Evolutionary conservation across 92 coral and sea anemone genomes (phyloP), one percentile per base, ranked within the genome.

Genomic region (Hydrozoanthus gracilis): DNA sequence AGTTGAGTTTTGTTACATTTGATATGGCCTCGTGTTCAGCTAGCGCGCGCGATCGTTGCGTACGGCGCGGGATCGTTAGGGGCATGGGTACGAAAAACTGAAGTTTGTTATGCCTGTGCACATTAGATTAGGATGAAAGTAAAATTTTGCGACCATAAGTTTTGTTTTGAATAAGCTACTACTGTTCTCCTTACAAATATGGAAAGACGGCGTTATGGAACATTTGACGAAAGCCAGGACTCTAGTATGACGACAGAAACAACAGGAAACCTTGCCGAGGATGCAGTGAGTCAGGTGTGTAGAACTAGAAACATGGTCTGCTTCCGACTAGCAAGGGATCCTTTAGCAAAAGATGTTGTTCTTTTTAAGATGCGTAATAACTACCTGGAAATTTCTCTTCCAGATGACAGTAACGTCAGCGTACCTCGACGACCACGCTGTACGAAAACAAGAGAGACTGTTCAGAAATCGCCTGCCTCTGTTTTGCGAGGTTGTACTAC

Each of bases 381-480:
- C 56, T 61, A 8, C 2, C 35, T 71, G 48, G 50, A 69, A 5
- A 47, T 20, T 60, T 83, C 39, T 27, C 83, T 89, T 71, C 45
- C 86, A 94, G 98, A 86, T 94, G 39, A 93, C 86, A 70, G 68
- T 83, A 73, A 94, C 89, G 71, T 50, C 86, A 70, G 71, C 77
- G 14, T 85, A 71, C 51, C 83, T 92, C 7, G 66, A 87, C 44
- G 88, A 92, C 51, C 91, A 88, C 44, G 58, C 67, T 55, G 55
- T 90, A 4, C 86, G 86, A 9, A 77, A 82, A 47, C 95, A 94
- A 83, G 91, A 90, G 44, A 54, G 73, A 56, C 77, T 88, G 72
- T 72, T 83, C n/a, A 86, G 77, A 89, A 94, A 92, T 70, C 90
- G 91, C 51, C 91, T 94, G 73, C 98, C 98, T 9, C 83, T 88